phyloP scores from a whole-genome alignment of 2,888 invertebrate genomes.

The Megaustenia siamemsis region DNA sequence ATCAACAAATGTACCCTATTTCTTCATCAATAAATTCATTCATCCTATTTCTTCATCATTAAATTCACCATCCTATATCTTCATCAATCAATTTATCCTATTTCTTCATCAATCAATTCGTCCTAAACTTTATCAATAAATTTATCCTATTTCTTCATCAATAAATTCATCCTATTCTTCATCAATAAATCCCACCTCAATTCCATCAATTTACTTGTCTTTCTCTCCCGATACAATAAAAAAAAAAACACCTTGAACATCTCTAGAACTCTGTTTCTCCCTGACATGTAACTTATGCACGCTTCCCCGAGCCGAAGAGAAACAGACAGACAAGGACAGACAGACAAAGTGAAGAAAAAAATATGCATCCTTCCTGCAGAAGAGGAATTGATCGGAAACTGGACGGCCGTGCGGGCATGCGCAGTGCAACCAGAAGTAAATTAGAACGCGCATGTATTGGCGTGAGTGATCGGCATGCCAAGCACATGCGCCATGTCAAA shows the following conservation, averaged over 20 bases:
- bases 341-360: conserved; percentile 5
- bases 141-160: not conserved
- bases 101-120: not conserved
- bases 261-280: not conserved
- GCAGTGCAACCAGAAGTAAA: conserved; percentile 38
- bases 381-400: conserved; percentile 36
- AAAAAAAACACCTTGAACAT: no score
- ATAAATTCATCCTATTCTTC: not conserved
- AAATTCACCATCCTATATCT: not conserved
- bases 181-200: no score
- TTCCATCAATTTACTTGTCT: no score
- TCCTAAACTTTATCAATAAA: no score
- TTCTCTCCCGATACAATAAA: not conserved
- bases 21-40: no score
- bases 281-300: conserved; percentile 5
- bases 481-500: not conserved
- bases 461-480: not conserved
- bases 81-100: not conserved
- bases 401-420: conserved; percentile 12
- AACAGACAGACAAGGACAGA: conserved; percentile 22
- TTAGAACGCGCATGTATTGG: conserved; percentile 33
- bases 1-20: not conserved
- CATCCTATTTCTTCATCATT: no score
- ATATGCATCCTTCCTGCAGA: not conserved
- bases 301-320: not conserved